Percentiles rank a stretch among this genome's conserved stretches.
Evolutionary conservation across 2,797 vertebrate species (phyloP).

Genomic region (Echeneis naucrates): DNA sequence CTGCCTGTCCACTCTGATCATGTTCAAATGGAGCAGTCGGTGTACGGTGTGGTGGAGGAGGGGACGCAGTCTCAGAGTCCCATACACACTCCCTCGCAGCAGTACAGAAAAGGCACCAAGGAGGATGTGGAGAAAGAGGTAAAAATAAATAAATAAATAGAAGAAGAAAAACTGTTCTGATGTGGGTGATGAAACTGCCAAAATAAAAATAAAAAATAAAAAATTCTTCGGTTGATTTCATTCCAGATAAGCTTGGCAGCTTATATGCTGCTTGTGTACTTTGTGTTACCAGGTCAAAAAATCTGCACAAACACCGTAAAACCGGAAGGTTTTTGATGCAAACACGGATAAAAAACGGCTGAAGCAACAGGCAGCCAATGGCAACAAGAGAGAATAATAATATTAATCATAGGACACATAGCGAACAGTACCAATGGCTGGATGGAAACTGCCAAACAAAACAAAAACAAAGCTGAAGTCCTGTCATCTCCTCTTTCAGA

Average conservation of each 20-base stretch:
- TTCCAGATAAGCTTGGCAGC: neutral
- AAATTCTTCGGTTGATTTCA: constrained; percentile 12
- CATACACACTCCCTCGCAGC: constrained; percentile 88
- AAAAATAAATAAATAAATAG: too few relatives aligned
- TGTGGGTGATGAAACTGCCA: neutral
- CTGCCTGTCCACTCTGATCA: neutral
- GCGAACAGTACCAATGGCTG: neutral
- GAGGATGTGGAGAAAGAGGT: constrained; percentile 96
- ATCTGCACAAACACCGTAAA: neutral
- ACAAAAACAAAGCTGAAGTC: constrained; percentile 4
- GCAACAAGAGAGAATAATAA: too few relatives aligned
- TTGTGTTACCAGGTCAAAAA: constrained; percentile 1
- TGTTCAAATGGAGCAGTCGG: constrained; percentile 84
- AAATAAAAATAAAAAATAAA: constrained; percentile 5
- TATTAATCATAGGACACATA: constrained; percentile 12
- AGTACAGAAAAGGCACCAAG: constrained; percentile 92
- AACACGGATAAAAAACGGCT: too few relatives aligned
- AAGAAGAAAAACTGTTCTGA: neutral
- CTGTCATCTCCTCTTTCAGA: constrained; percentile 82
- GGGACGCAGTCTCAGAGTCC: constrained; percentile 92
- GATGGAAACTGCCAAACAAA: neutral
- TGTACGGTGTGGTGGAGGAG: constrained; percentile 94
- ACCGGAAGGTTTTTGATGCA: neutral
- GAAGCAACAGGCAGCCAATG: too few relatives aligned
- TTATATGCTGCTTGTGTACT: neutral